Evolutionary conservation across 2,113 vertebrate species (phyloP), one percentile per base, ranked within the genome.

Genomic region (Zeus faber): DNA sequence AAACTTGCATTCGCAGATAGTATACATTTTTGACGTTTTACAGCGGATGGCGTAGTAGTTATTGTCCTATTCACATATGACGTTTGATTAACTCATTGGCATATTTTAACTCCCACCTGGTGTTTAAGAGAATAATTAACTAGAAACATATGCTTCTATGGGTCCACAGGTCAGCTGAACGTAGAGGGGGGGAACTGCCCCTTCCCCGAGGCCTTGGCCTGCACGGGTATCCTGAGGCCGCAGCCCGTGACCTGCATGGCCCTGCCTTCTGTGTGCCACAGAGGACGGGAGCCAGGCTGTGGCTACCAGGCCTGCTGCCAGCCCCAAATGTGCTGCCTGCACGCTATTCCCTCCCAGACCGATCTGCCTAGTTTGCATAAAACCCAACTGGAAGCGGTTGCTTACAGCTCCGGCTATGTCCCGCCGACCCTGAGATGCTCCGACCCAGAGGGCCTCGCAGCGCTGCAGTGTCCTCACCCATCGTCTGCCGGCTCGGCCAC

Each of bases 121-220:
- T 20, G 20, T 21, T 18, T 21, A 43, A 18, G 17, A 43, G n/a
- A 43, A 6, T 4, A 5, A 3, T 39, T 1, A 39, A 39, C 14
- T n/a, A 4, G 13, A 4, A 11, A n/a, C 13, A 40, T 18, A 41
- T 29, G 27, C 23, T 24, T 33, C 23, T 52, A 23, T 41, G 24
- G 13, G 46, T 82, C 61, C 84, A 41, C 74, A 99, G 95, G 95
- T 22, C 87, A 91, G 55, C 87, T 99, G 65, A 88, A 89, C 45
- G 74, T 91, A 22, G 96, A 98, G 77, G 91, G 91, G 5, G 94
- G 89, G 49, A 89, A 83, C 24, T 54, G 84, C 48, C 51, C 90
- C 33, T 91, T 88, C 60, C 61, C 92, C 5, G 92, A 93, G 2
- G 57, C 85, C 23, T 55, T 88, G 8, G 71, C 85, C 35, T 92